Evolutionary conservation across 2,888 invertebrate species (phyloP), one percentile per base, ranked within the genome.

Genomic region (Alentia gelatinosa): DNA sequence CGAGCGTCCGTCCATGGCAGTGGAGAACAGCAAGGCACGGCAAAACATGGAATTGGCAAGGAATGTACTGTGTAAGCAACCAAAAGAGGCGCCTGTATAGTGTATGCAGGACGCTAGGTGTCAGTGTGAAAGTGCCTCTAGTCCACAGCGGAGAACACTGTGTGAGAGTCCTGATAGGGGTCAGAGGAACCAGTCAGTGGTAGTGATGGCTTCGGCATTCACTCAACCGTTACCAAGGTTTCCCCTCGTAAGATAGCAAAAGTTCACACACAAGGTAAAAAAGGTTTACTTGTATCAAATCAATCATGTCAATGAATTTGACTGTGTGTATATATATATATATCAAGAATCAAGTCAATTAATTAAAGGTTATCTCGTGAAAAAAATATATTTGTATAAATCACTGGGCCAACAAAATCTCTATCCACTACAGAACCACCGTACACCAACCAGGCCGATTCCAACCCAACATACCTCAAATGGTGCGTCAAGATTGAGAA

Each of bases 381-480:
- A 1, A 26, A 74, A 35, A 79, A 79, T 37, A 19, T 37, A 39
- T 79, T 19, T 35, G 39, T 86, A 83, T 37, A 47, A 86, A 86
- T 47, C 33, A 42, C 30, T 12, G 86, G 86, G 42, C 86, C 86
- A 86, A 86, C n/a, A 39, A 86, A 86, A 42, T 47, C 47, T 42
- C 47, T 47, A 42, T 35, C 47, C 86, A 50, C 86, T 86, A 86
- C 86, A 26, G 42, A 50, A 47, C 42, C 86, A 42, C 30, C 47
- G 5, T 42, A 35, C 35, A 35, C 79, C 35, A 74, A 74, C 19
- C 35, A n/a, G 12, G 37, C 37, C 79, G 37, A 79, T 26, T 35
- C 39, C 79, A 79, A 7, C 79, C 37, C 37, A 79, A 91, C 91
- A 84, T 91, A 91, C 91, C 91, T 90, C 91, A 12, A 91, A 56